Conservation (phyloP, 2,888 invertebrate species). For the Eristalis arbustorum region DNA sequence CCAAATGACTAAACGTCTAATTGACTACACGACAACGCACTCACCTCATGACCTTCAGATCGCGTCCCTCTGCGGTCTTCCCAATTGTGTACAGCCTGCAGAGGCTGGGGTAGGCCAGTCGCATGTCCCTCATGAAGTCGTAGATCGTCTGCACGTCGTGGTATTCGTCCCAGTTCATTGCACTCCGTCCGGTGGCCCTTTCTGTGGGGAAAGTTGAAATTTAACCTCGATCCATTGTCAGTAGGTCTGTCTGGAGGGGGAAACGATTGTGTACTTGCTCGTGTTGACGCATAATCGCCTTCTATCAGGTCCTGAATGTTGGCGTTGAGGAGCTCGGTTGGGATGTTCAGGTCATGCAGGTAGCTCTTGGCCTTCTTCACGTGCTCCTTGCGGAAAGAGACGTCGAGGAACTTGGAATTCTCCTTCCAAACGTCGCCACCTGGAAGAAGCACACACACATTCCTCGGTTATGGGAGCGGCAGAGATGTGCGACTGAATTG, state of each 20-base stretch:
- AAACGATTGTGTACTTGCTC: constrained; percentile 71
- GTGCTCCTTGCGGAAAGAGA: constrained; percentile 84
- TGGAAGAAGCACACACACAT: constrained; percentile 36
- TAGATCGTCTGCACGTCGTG: constrained; percentile 86
- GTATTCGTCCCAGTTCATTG: constrained; percentile 88
- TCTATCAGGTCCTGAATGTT: constrained; percentile 89
- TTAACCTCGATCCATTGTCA: constrained; percentile 12
- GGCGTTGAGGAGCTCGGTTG: constrained; percentile 85
- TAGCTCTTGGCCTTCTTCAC: constrained; percentile 83
- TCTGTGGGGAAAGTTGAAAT: constrained; percentile 45
- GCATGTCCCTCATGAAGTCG: constrained; percentile 86
- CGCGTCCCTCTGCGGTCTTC: constrained; percentile 86
- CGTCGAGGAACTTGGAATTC: constrained; percentile 82
- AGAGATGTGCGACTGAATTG: background rate
- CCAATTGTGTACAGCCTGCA: constrained; percentile 88
- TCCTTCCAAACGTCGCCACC: constrained; percentile 79
- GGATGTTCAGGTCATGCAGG: constrained; percentile 84
- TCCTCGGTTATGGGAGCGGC: background rate
- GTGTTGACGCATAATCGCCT: constrained; percentile 82
- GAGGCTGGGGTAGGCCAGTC: constrained; percentile 85
- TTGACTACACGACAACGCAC: constrained; percentile 44
- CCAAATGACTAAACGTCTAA: too few relatives aligned
- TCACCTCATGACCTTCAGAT: constrained; percentile 84
- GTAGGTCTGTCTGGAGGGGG: background rate
- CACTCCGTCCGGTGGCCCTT: constrained; percentile 70